Evolutionary conservation across 35 echinoderm and acorn worm species (phyloP).

Genomic region (Heliocidaris erythrogramma): DNA sequence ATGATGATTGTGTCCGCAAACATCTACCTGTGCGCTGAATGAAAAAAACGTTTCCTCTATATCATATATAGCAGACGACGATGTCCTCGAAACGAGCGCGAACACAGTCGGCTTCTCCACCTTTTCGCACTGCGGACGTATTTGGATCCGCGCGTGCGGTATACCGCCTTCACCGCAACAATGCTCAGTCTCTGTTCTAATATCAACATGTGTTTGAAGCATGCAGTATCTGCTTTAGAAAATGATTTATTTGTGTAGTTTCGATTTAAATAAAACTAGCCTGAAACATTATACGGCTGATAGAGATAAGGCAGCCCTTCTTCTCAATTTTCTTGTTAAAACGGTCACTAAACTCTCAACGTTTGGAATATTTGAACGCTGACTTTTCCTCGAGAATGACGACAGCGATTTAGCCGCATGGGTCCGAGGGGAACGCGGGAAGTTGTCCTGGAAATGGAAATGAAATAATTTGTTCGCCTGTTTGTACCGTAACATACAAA

Average conservation of each 20-base stretch:
- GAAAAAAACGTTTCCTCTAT: neutral
- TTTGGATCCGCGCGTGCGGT: neutral
- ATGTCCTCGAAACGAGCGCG: neutral
- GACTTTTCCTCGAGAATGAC: neutral
- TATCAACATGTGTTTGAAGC: neutral
- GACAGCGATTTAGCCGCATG: neutral
- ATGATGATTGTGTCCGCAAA: neutral
- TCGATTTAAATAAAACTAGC: neutral
- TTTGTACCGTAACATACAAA: neutral
- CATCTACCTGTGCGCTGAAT: neutral
- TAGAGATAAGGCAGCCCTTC: neutral
- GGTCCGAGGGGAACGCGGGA: neutral
- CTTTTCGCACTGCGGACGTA: neutral
- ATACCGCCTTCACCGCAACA: neutral
- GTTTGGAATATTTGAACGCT: neutral
- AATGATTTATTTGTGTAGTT: neutral
- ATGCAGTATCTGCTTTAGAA: neutral
- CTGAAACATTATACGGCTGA: neutral
- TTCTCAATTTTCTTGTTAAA: neutral
- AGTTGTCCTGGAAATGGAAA: conserved; percentile 35
- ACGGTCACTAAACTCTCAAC: neutral
- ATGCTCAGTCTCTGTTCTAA: neutral
- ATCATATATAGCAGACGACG: neutral
- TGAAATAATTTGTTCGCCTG: neutral
- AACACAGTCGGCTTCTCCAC: neutral